Evolutionary conservation across 2,113 vertebrate species (phyloP), one percentile per base, ranked within the genome.

Genomic region (Ageneiosus marmoratus): DNA sequence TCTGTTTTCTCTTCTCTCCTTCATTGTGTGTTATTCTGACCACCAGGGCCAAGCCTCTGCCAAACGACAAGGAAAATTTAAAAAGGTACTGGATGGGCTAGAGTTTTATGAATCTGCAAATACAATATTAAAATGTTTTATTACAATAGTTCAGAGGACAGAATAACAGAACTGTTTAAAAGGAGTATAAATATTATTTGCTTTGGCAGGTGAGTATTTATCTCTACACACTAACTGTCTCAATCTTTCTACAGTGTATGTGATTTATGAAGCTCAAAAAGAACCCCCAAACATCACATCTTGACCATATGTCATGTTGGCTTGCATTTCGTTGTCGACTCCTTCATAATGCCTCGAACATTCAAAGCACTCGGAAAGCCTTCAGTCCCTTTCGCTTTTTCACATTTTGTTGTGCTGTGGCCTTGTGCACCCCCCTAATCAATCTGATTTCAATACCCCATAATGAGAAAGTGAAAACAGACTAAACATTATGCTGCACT

Each of bases 21-120:
- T 94, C 82, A 99, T 96, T 95, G 93, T 98, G 94, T 99, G 97
- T 98, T 97, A 90, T 99, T 99, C 96, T 99, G 96, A 99, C 97
- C 98, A 97, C 97, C 97, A 99, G 98, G 98, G 96, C 93, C 97
- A 99, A 97, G 96, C 98, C 94, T 96, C 97, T 96, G 96, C 98
- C 97, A 99, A 99, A 91, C 97, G 97, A 93, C 97, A 99, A 98
- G 95, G 97, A 95, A 99, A 99, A 94, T 98, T 96, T 97, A 98
- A 99, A 98, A 99, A 99, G 98, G 98, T 99, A 99, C 98, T 99
- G 96, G 94, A 93, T 88, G 92, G 95, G 93, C 92, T 94, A 96
- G 96, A 91, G 89, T 86, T 90, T 89, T 89, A 84, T 91, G 78
- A 89, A 87, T 90, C 90, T 89, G 86, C 90, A 82, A 89, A 88